These are phyloP conservation scores for Ypsolopha sequella DNA, from an alignment of 2,888 invertebrate genomes.

Conservation along the genomic window DNA sequence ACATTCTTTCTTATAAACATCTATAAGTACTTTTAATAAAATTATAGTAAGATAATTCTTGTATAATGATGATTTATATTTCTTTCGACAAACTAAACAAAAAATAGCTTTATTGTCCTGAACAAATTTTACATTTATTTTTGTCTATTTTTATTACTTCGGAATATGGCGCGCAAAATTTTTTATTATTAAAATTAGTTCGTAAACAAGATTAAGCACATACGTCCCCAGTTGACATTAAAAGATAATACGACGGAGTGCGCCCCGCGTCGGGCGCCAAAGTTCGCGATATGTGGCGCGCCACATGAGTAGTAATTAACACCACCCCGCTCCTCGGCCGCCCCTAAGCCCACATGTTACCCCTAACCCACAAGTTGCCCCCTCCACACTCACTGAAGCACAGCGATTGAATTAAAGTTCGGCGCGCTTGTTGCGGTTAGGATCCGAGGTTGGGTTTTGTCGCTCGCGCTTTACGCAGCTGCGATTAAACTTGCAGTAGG, in stretches of 20 bases:
- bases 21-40: background rate
- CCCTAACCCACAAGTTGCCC: conserved; percentile 8
- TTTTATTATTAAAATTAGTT: conserved; percentile 30
- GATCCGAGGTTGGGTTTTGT: conserved; percentile 59
- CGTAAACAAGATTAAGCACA: conserved; percentile 31
- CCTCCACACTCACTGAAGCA: conserved; percentile 40
- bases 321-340: conserved; percentile 31
- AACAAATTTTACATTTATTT: no score
- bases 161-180: conserved; percentile 14
- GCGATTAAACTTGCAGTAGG: conserved; percentile 61
- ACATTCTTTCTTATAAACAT: conserved; percentile 2
- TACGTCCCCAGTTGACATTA: conserved; percentile 37
- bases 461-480: conserved; percentile 56
- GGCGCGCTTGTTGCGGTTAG: conserved; percentile 62
- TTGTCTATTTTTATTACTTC: background rate
- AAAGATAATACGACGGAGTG: conserved; percentile 49
- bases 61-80: no score
- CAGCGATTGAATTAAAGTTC: conserved; percentile 69
- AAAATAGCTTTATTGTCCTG: no score
- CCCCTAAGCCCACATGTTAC: conserved; percentile 2
- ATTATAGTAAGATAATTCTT: no score
- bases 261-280: conserved; percentile 48
- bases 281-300: conserved; percentile 64
- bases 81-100: no score
- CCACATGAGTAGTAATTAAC: conserved; percentile 68